Evolutionary conservation across 2,888 invertebrate genomes (phyloP).

Genomic region (Cantharis nigra): DNA sequence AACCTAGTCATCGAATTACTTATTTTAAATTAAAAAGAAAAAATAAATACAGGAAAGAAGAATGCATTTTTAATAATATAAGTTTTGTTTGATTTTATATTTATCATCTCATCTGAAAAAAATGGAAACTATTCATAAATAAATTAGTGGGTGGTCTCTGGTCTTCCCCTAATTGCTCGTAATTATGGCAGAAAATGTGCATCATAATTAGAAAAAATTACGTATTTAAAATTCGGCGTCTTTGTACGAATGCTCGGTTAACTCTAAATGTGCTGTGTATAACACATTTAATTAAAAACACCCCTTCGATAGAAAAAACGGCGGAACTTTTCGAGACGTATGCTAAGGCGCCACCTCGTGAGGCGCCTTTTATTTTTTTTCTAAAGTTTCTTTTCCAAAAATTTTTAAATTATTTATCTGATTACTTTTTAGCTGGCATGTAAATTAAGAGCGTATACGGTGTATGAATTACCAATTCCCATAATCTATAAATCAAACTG

Average conservation of each 20-base stretch:
- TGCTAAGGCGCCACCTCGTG: conserved; percentile 12
- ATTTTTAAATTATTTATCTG: not conserved
- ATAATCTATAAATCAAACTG: conserved; percentile 54
- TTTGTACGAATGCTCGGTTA: conserved; percentile 41
- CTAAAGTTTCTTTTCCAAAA: not conserved
- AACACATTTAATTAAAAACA: conserved; percentile 36
- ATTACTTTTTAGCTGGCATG: not conserved
- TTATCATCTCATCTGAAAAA: no score
- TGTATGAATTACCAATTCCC: conserved; percentile 35
- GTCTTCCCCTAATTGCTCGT: conserved; percentile 17
- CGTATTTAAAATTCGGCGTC: conserved; percentile 27
- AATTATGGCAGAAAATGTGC: conserved; percentile 11
- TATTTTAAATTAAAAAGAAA: not conserved
- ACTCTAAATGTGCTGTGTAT: conserved; percentile 40
- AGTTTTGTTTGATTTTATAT: no score
- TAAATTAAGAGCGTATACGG: not conserved
- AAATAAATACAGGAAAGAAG: not conserved
- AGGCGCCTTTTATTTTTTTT: conserved; percentile 10
- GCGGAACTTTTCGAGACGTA: conserved; percentile 26
- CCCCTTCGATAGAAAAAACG: conserved; percentile 27
- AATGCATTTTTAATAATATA: not conserved
- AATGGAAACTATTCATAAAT: not conserved
- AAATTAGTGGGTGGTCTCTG: conserved; percentile 6
- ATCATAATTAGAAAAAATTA: not conserved
- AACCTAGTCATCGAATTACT: not conserved